phyloP scores from a whole-genome alignment of 2,888 invertebrate species.

The Synanthedon andrenaeformis region DNA sequence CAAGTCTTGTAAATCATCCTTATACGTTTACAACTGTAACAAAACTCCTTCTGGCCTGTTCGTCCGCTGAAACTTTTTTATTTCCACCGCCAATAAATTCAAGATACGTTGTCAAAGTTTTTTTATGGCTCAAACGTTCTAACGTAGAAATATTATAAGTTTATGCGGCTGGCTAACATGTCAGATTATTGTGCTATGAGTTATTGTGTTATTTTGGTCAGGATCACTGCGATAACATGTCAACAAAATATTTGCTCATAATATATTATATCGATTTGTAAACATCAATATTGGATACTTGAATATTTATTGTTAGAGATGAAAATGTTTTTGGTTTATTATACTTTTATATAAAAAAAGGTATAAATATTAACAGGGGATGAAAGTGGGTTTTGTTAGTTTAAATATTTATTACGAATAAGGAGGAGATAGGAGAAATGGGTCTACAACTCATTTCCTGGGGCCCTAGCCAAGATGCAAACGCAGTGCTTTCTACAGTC shows the following conservation, averaged over 20 bases:
- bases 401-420: too few species aligned
- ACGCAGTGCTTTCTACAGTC: too few species aligned
- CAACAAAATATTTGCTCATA: slow-evolving; percentile 16
- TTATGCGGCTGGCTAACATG: slow-evolving; percentile 21
- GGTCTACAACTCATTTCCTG: too few species aligned
- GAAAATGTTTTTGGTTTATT: too few species aligned
- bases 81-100: slow-evolving; percentile 42
- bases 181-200: slow-evolving; percentile 21
- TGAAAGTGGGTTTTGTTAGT: too few species aligned
- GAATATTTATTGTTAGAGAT: neutral
- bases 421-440: too few species aligned
- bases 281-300: neutral
- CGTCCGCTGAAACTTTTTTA: slow-evolving; percentile 40
- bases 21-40: slow-evolving; percentile 52
- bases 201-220: slow-evolving; percentile 43
- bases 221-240: slow-evolving; percentile 17
- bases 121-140: slow-evolving; percentile 39
- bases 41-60: slow-evolving; percentile 42
- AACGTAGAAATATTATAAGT: slow-evolving; percentile 36
- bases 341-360: too few species aligned
- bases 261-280: slow-evolving; percentile 1
- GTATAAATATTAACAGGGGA: too few species aligned
- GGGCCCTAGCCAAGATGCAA: too few species aligned
- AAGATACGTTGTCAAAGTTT: slow-evolving; percentile 49
- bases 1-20: slow-evolving; percentile 55